Percentiles rank a stretch among this genome's conserved stretches.
Conservation (phyloP, 2,797 vertebrate genomes). For the Champsocephalus esox region DNA sequence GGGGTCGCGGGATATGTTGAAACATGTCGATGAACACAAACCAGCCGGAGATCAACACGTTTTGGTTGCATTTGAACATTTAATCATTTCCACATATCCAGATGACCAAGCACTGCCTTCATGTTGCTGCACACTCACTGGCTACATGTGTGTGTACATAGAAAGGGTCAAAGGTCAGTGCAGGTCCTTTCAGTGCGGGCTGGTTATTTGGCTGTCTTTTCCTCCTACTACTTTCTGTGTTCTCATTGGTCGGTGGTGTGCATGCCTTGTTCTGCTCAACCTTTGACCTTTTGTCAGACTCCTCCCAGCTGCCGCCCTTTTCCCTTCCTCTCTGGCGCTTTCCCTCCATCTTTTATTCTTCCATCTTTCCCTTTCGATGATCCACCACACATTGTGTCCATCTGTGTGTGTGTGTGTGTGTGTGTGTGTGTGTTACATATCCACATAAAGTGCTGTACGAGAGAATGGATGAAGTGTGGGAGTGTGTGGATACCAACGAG, state of each 20-base stretch:
- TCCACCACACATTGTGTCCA: conserved; percentile 49
- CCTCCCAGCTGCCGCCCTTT: conserved; percentile 84
- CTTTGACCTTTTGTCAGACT: conserved; percentile 76
- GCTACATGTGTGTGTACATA: neutral
- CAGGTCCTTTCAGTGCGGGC: conserved; percentile 33
- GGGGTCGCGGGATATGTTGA: neutral
- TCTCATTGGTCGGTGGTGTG: conserved; percentile 63
- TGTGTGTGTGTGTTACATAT: conserved; percentile 13
- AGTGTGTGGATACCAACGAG: conserved; percentile 46
- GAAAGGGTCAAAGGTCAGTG: conserved; percentile 14
- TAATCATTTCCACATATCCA: neutral
- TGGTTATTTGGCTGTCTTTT: conserved; percentile 60
- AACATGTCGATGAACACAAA: neutral
- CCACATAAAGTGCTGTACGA: no score
- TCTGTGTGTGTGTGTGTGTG: conserved; percentile 11
- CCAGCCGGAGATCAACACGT: neutral
- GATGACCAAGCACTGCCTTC: neutral
- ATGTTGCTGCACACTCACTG: neutral
- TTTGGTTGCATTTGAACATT: neutral
- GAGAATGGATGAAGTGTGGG: conserved; percentile 13
- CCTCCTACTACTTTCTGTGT: conserved; percentile 63
- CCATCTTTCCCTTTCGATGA: conserved; percentile 41
- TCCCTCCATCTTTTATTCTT: conserved; percentile 12
- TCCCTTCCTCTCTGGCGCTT: conserved; percentile 38
- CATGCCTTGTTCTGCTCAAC: conserved; percentile 81